These are phyloP conservation scores for Linnaemya tessellans DNA, from an alignment of 2,888 invertebrate genomes.

Conservation along the genomic window DNA sequence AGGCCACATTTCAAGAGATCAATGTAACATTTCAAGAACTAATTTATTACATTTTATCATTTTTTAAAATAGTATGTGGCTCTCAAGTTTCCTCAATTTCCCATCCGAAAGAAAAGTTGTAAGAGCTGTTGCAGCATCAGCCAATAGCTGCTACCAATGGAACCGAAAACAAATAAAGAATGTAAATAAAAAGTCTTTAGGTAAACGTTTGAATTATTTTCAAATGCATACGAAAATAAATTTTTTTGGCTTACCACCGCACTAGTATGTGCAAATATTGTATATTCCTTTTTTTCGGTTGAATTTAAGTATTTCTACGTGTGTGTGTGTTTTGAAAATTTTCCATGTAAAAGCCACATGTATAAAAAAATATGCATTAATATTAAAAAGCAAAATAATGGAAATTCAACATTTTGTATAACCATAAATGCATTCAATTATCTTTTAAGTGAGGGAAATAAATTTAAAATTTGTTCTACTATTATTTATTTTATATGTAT, in stretches of 20 bases:
- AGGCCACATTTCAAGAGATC: too few relatives aligned
- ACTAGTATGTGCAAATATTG: constrained; percentile 21
- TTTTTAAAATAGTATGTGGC: not conserved
- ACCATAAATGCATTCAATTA: constrained; percentile 10
- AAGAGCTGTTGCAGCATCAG: constrained; percentile 35
- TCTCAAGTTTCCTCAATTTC: constrained; percentile 16
- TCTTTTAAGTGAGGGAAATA: constrained; percentile 16
- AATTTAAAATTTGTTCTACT: not conserved
- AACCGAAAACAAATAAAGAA: constrained; percentile 18
- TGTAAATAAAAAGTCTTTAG: constrained; percentile 56
- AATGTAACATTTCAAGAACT: too few relatives aligned
- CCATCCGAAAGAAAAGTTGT: constrained; percentile 16
- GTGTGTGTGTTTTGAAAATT: constrained; percentile 4
- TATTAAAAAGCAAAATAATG: constrained; percentile 18
- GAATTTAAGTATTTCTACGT: not conserved
- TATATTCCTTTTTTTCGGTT: too few relatives aligned
- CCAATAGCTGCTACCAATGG: constrained; percentile 26
- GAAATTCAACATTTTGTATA: constrained; percentile 41
- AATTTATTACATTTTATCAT: too few relatives aligned
- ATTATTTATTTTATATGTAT: not conserved
- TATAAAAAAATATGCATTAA: constrained; percentile 38
- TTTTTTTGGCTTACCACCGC: constrained; percentile 64
- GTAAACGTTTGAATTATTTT: constrained; percentile 66
- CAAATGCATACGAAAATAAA: constrained; percentile 60
- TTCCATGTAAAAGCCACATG: constrained; percentile 29